Evolutionary conservation across 2,888 invertebrate species (phyloP).

Genomic region (Pedicia rivosa): DNA sequence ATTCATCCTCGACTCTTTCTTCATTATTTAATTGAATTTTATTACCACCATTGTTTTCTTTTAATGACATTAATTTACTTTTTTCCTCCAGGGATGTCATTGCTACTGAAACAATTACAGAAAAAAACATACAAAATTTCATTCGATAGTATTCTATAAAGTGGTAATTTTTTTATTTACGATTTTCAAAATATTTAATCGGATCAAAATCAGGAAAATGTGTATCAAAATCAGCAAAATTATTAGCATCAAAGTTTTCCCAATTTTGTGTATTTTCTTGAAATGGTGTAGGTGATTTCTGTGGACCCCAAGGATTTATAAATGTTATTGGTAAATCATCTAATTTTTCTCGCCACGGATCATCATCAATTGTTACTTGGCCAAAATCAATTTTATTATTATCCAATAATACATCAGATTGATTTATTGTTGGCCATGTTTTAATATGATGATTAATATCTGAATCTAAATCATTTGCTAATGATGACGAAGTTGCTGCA

Average conservation of each 20-base stretch:
- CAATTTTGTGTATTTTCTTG: constrained; percentile 13
- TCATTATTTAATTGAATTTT: too few species aligned
- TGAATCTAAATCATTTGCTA: constrained; percentile 1
- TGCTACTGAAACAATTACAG: too few species aligned
- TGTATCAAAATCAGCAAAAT: constrained; percentile 29
- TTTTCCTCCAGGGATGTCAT: too few species aligned
- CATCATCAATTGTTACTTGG: background rate
- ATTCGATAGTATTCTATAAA: too few species aligned
- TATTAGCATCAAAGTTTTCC: constrained; percentile 22
- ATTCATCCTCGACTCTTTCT: too few species aligned
- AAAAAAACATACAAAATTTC: too few species aligned
- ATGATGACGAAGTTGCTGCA: constrained; percentile 5
- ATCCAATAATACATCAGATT: background rate
- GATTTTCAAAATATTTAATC: constrained; percentile 1
- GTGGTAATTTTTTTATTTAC: too few species aligned
- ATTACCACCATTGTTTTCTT: too few species aligned
- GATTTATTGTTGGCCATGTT: constrained; percentile 5
- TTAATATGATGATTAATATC: constrained; percentile 4
- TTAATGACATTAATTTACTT: too few species aligned
- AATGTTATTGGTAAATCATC: background rate
- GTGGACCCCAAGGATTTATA: constrained; percentile 1
- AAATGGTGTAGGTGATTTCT: too few species aligned
- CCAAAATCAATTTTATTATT: background rate
- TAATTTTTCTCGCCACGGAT: constrained; percentile 5
- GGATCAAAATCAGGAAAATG: constrained; percentile 17